phyloP scores from a whole-genome alignment of 2,113 vertebrate genomes.

The Ailurus styani region DNA sequence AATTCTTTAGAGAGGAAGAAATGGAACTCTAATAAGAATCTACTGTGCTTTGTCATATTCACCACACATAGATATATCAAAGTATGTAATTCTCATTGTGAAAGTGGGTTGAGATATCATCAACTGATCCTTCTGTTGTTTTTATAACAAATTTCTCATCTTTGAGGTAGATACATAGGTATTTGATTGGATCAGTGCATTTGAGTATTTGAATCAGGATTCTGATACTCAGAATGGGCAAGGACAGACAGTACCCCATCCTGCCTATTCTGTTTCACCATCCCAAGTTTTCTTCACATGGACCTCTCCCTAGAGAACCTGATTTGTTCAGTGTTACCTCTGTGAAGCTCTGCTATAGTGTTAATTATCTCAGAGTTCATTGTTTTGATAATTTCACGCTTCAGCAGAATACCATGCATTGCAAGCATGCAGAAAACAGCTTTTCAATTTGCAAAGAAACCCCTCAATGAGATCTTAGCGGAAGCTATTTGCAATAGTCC shows the following conservation, averaged over 20 bases:
- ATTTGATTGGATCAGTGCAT: not conserved
- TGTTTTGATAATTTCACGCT: slow-evolving; percentile 52
- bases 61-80: not conserved
- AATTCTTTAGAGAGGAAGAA: not conserved
- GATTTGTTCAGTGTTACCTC: not conserved
- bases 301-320: not conserved
- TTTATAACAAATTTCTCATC: not conserved
- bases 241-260: not conserved
- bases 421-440: not conserved
- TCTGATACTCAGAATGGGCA: not conserved
- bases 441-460: slow-evolving; percentile 46
- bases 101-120: not conserved
- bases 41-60: not conserved
- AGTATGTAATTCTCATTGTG: not conserved
- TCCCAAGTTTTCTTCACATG: not conserved
- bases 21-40: not conserved
- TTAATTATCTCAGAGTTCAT: slow-evolving; percentile 14
- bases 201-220: not conserved
- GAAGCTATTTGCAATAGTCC: not conserved
- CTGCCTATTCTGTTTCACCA: not conserved
- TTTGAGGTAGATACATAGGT: not conserved
- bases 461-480: not conserved
- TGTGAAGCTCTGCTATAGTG: not conserved
- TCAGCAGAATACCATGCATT: not conserved
- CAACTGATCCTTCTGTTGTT: not conserved